Evolutionary conservation across 2,888 invertebrate genomes (phyloP), one percentile per base, ranked within the genome.

Genomic region (Nymphalis c-album): DNA sequence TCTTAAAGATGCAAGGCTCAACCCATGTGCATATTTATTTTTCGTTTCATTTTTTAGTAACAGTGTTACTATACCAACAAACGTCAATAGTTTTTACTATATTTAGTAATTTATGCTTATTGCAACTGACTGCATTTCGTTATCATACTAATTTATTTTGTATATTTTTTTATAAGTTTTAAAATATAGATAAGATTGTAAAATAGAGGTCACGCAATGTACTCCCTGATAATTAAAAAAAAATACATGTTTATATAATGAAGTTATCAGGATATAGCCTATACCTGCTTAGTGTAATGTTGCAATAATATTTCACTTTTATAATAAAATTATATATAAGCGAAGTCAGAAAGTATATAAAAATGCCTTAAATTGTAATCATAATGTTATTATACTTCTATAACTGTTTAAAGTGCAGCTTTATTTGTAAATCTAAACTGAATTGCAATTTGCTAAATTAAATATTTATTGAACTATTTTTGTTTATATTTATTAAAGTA

Each of bases 371-470:
- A 26, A 22, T 16, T 51, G 22, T 22, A 22, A 51, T 22, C 16
- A 22, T 18, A 40, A 6, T 40, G 13, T 8, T 40, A 40, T 13
- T 13, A 13, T 13, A 40, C 18, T 2, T 48, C 4, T 18, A 50
- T 22, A 22, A 22, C 22, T 16, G 51, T 51, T 18, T 8, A 50
- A 67, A 63, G 13, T 45, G 5, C 48, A 50, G 63, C 50, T 63
- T 63, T 55, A 55, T 51, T 22, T 51, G 20, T 51, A 16, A 51
- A 51, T 51, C 22, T 51, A 51, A 51, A 22, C 51, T 22, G 20
- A 51, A 59, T 16, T 45, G 40, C 46, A 68, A 55, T 6, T 31
- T 48, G 64, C 60, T 68, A 20, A 64, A 64, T 64, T 63, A 69
- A 68, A 20, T 58, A 57, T 61, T 61, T 65, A 58, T 40, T 48